Conservation (phyloP, 2,113 vertebrate genomes). For the Perognathus longimembris region DNA sequence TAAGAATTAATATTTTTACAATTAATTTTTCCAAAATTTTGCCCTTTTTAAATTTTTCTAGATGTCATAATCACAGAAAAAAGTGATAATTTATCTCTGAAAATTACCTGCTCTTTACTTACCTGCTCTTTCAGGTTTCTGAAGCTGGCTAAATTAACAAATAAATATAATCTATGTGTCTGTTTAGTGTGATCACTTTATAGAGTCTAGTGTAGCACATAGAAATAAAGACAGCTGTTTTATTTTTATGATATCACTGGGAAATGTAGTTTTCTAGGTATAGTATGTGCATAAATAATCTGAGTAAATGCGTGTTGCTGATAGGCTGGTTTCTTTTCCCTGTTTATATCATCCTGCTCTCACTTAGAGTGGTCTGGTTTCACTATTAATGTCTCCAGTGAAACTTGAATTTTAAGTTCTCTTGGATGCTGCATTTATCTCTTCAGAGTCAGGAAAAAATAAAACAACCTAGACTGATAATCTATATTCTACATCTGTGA, state of each 20-base stretch:
- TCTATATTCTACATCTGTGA: constrained; percentile 21
- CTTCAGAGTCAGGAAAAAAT: constrained; percentile 11
- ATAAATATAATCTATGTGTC: background rate
- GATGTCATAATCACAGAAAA: background rate
- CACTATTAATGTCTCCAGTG: background rate
- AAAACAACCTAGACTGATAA: background rate
- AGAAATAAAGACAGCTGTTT: constrained; percentile 21
- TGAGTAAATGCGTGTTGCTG: background rate
- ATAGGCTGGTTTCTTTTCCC: background rate
- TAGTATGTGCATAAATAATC: background rate
- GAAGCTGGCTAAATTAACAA: background rate
- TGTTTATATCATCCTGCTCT: background rate
- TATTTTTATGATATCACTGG: background rate
- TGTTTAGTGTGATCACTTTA: background rate
- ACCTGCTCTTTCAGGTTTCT: background rate
- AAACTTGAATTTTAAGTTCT: background rate
- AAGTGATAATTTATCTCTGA: background rate
- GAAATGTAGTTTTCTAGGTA: constrained; percentile 42
- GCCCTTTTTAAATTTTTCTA: constrained; percentile 11
- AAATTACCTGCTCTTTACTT: background rate
- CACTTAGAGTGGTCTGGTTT: background rate
- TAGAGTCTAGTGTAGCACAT: background rate
- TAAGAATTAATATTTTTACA: constrained; percentile 74
- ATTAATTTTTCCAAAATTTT: constrained; percentile 55
- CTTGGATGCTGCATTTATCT: background rate